Evolutionary conservation across 1,140 invertebrate species (phyloP), one percentile per base, ranked within the genome.

Genomic region (Artemia franciscana): DNA sequence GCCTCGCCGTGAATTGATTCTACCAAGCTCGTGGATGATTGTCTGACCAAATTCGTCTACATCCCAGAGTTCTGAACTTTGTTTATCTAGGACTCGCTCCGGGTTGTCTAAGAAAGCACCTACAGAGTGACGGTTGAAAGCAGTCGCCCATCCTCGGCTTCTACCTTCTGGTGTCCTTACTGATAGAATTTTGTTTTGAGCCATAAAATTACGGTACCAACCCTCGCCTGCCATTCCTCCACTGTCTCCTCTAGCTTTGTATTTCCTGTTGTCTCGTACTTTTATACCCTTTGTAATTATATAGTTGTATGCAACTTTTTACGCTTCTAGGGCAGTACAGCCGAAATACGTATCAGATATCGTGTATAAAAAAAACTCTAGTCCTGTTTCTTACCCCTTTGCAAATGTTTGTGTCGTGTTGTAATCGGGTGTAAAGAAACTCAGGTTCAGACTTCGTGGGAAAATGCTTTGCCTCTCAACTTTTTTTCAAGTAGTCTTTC

Each of bases 111-210:
- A 75, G 69, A 75, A 76, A 27, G 61, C 60, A n/a, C 27, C 39
- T 2, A 74, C 69, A 62, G 75, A 77, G 5, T 39, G 68, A 76
- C 71, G 71, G 66, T 78, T 78, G 65, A 77, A 77, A 60, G 71
- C 73, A 9, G 73, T 75, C 7, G 73, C 72, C 65, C 75, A 68
- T 18, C 71, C 67, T 12, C 75, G 63, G 60, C 74, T 75, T 12
- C 73, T 74, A 64, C 71, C 70, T 64, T 74, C 69, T 60, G 73
- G 72, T 64, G 60, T 68, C 27, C 72, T 66, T 26, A 76, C 60
- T 21, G 73, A 73, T 23, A 78, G 63, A 64, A 63, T 60, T 23
- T 70, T 69, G 62, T 77, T 71, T 66, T 74, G 64, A 65, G 70
- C 71, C 67, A 76, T 69, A 68, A 76, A 77, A 12, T 60, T 61